These are phyloP conservation scores for Myotis vivesi DNA, from an alignment of 2,797 vertebrate genomes.

Conservation along the genomic window DNA sequence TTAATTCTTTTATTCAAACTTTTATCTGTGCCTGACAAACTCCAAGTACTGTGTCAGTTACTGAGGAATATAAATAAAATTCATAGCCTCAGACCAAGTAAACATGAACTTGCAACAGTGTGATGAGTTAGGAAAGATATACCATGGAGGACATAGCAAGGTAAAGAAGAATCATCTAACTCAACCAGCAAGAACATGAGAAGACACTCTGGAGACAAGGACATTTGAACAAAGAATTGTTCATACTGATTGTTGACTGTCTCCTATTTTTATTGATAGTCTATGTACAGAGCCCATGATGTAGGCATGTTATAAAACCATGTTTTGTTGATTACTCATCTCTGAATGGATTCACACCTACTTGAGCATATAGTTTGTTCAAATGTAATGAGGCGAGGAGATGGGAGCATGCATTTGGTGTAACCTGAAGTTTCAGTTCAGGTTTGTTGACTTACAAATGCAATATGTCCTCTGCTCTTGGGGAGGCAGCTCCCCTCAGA, in stretches of 20 bases:
- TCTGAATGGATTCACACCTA: background rate
- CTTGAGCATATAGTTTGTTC: background rate
- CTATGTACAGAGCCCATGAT: background rate
- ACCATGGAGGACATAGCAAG: background rate
- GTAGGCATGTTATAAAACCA: background rate
- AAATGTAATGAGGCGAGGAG: background rate
- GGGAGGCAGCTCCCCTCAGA: background rate
- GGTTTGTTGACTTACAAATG: background rate
- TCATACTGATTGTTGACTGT: background rate
- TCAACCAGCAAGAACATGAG: background rate
- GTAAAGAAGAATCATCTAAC: background rate
- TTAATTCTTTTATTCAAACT: background rate
- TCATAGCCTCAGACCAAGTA: background rate
- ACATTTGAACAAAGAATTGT: background rate
- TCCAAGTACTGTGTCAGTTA: background rate
- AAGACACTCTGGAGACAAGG: background rate
- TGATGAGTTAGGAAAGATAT: background rate
- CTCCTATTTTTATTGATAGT: background rate
- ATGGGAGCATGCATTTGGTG: background rate
- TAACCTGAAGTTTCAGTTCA: background rate
- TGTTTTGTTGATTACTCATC: background rate
- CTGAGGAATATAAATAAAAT: background rate
- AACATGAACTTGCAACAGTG: background rate
- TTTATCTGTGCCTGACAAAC: background rate
- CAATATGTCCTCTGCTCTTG: background rate